Evolutionary conservation across 2,888 invertebrate genomes (phyloP), one percentile per base, ranked within the genome.

Genomic region (Eueremaeus valkanovi): DNA sequence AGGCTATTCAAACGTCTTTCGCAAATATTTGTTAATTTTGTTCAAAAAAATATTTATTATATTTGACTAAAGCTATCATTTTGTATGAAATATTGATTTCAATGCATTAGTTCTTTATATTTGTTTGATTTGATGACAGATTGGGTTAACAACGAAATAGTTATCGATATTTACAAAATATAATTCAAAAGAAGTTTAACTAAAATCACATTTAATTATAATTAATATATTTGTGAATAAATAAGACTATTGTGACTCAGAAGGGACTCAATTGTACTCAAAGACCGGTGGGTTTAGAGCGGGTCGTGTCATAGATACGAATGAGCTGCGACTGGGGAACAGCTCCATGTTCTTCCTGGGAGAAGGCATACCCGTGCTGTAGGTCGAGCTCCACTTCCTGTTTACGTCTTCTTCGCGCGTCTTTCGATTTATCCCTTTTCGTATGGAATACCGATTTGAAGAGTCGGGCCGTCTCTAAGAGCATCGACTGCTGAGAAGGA

Each of bases 291-390:
- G 85, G 85, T 78, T 85, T 85, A 63, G 81, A 81, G 76, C 82
- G 82, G n/a, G 82, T 93, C 81, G 95, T 95, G 87, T 97, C 92
- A 89, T 97, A 97, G 73, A 93, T 93, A 83, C 97, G 90, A 84
- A 98, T 95, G 83, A 97, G 90, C 83, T 93, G 93, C 80, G 95
- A 91, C 86, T 97, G 83, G 73, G 93, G 90, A 79, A 98, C 92
- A 81, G 90, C 92, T 80, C 95, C 96, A 83, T 95, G 93, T 86
- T 99, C 98, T 86, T 98, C 98, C 90, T 98, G 98, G 63, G 97
- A 98, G 87, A 99, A 99, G 80, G 98, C 97, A 82, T 88, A 93
- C 93, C 94, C 90, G 94, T 94, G 94, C 84, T 92, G 91, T 84
- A 95, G 87, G 86, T 95, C 94, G 84, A 95, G 89, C 85, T 94